phyloP scores from a whole-genome alignment of 1,140 invertebrate genomes.

The Lasaia peninsularis region DNA sequence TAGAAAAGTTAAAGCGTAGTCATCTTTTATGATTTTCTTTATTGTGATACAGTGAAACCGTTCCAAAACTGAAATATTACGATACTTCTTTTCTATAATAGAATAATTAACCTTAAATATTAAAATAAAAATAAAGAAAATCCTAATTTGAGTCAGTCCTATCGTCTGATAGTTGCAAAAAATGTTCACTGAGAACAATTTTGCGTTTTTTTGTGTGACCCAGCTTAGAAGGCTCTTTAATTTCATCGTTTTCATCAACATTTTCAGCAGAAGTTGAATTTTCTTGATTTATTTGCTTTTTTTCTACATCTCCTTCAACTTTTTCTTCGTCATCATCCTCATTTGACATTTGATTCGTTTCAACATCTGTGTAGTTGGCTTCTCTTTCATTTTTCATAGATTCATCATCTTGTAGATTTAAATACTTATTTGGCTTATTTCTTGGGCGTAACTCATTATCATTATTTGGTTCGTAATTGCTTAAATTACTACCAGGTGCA shows the following conservation, averaged over 20 bases:
- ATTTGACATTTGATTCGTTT: not conserved
- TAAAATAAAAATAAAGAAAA: no score
- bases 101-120: no score
- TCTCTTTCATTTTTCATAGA: not conserved
- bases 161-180: not conserved
- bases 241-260: no score
- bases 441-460: constrained; percentile 27
- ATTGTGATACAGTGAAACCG: no score
- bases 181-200: not conserved
- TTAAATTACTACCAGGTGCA: constrained; percentile 32
- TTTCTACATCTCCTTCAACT: constrained; percentile 17
- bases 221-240: not conserved
- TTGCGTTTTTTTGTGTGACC: not conserved
- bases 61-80: no score
- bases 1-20: no score
- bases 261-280: no score
- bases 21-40: no score
- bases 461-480: constrained; percentile 17
- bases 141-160: not conserved
- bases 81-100: no score
- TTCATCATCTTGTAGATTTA: constrained; percentile 7
- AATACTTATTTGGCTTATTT: constrained; percentile 41
- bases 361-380: not conserved
- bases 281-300: not conserved
- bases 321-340: constrained; percentile 13